These are phyloP conservation scores for Phaenicophaeus curvirostris DNA, from an alignment of 2,797 vertebrate genomes.

Conservation along the genomic window DNA sequence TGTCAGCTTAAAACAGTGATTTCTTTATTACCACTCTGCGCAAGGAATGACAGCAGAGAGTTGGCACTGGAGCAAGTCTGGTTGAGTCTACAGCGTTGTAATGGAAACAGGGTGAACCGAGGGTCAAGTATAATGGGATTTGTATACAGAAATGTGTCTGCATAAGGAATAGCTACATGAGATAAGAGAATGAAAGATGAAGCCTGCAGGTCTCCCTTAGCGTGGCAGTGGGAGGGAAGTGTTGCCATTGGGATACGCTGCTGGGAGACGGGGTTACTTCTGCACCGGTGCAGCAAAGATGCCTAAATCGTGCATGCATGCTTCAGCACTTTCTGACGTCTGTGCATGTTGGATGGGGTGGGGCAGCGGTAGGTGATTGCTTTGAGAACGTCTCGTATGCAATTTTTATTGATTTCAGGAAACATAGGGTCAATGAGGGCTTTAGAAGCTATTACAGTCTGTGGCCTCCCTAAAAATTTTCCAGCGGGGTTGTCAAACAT, in stretches of 20 bases:
- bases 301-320: neutral
- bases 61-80: constrained; percentile 82
- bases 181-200: constrained; percentile 58
- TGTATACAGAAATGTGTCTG: constrained; percentile 73
- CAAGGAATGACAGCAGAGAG: constrained; percentile 81
- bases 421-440: neutral
- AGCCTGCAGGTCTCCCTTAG: constrained; percentile 8
- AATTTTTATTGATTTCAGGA: neutral
- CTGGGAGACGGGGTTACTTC: neutral
- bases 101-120: constrained; percentile 80
- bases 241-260: neutral
- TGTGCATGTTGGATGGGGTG: neutral
- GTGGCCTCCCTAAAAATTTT: neutral
- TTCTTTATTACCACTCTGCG: constrained; percentile 87
- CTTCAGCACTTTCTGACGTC: neutral
- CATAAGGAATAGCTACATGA: constrained; percentile 46
- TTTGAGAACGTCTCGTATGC: neutral
- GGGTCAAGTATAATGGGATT: constrained; percentile 72
- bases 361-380: neutral
- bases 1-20: constrained; percentile 89
- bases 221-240: neutral
- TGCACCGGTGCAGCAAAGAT: accelerated
- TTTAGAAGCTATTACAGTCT: neutral
- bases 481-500: neutral
- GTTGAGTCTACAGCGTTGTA: constrained; percentile 82